Base-by-base conservation (phyloP, 2,797 vertebrate species). In the Ctenochaetus hawaiiensis region DNA sequence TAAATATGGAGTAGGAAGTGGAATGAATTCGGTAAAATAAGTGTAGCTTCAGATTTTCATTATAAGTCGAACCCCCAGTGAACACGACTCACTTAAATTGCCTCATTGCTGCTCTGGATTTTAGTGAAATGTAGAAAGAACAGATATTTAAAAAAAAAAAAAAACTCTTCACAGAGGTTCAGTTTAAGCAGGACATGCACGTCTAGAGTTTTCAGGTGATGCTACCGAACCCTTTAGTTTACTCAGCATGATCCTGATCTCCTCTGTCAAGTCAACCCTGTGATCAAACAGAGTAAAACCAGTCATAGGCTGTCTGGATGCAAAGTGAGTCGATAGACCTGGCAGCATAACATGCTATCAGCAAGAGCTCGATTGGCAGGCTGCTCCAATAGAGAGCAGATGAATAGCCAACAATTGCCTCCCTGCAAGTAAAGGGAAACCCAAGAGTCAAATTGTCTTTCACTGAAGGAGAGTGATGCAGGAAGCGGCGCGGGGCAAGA, bases 361-460 rank as follows among this genome's bases (percentile, higher is more conserved):
- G 66, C 8, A 6, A 49, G 51, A 16, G 20, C 66, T 74, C 20
- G 22, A 61, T 48, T 49, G 61, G 64, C 81, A 47, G 59, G 44
- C 41, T 14, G 4, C 53, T 76, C 22, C 74, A 75, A 43, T 44
- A 64, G 70, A 80, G 72, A 78, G 54, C 20, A 69, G 62, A 82
- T 81, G 70, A 85, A 89, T 71, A 68, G 76, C 53, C 56, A 68
- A 74, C 59, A 61, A 59, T 51, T 16, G 53, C n/a, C 66, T 64
- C 56, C 26, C 48, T 78, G 65, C 61, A 22, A 66, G 75, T 62
- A 69, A 67, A 44, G 75, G 51, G 70, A 70, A 76, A 6, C 49
- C 34, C 5, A 34, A 51, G 72, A 56, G 69, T 71, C 71, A 74
- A 75, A 22, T 59, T 26, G 49, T 60, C 72, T 66, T 30, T 60